Base-by-base conservation (phyloP, 2,797 vertebrate genomes). In the Phaenicophaeus curvirostris region DNA sequence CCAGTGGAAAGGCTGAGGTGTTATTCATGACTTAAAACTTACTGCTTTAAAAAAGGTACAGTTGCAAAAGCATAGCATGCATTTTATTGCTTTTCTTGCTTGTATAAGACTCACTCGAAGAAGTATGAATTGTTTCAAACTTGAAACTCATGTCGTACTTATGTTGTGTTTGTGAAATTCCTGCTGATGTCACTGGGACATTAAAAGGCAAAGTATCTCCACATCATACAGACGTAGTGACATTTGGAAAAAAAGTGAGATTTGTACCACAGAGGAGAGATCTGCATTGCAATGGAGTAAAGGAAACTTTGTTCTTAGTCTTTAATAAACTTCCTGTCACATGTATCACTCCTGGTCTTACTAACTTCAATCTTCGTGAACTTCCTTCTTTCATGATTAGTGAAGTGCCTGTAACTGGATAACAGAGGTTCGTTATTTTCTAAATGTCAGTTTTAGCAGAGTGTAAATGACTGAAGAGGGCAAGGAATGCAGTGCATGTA, bases 371-470 rank as follows among this genome's bases (percentile, higher is more conserved):
- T 90, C 74, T 84, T 77, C 55, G 65, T 82, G 53, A 87, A 90
- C 80, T 88, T 94, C 82, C 82, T 95, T 89, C 94, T 95, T 93
- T 97, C 89, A 88, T 94, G 87, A 96, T 91, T 92, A 91, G 94
- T 77, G 74, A 94, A 91, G 91, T 90, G 85, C 57, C 63, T 93
- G 74, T 95, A 78, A 76, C 80, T 85, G 79, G 53, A 35, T 94
- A 94, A 93, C 85, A 94, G 84, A 88, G 74, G 53, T 71, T 94
- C 53, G 74, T 93, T 95, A 87, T 96, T 93, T 96, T 93, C 85
- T 90, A 93, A 95, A 96, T 81, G 80, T 90, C 96, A 84, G 35
- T 79, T 85, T 87, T 84, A 94, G 85, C 48, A 74, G 73, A 44
- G 59, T 76, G 63, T 65, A 91, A 95, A 88, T 76, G 83, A 62